These are phyloP conservation scores for Melinaea menophilus DNA, from an alignment of 2,888 invertebrate genomes.

Conservation along the genomic window DNA sequence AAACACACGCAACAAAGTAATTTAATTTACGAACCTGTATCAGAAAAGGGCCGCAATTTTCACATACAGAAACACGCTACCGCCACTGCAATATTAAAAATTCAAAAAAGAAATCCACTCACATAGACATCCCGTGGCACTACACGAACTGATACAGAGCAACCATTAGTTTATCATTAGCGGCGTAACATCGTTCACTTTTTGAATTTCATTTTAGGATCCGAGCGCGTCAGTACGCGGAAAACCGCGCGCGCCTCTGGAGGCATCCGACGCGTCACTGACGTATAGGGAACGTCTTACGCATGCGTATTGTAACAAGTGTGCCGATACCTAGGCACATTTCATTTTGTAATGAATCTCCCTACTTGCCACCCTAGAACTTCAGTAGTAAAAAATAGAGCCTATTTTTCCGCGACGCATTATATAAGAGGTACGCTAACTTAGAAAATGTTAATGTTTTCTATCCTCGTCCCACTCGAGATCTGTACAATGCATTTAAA, in stretches of 20 bases:
- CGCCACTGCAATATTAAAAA: slow-evolving; percentile 52
- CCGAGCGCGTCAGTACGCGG: slow-evolving; percentile 41
- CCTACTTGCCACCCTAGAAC: slow-evolving; percentile 31
- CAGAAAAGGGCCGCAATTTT: slow-evolving; percentile 35
- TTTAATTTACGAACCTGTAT: slow-evolving; percentile 63
- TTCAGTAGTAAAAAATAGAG: slow-evolving; percentile 29
- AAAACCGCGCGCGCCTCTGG: slow-evolving; percentile 48
- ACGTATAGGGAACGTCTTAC: slow-evolving; percentile 43
- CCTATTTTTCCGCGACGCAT: slow-evolving; percentile 28
- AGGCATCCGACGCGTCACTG: slow-evolving; percentile 53
- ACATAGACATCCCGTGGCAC: slow-evolving; percentile 24
- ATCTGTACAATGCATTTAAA: slow-evolving; percentile 47
- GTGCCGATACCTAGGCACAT: slow-evolving; percentile 44
- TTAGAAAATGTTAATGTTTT: slow-evolving; percentile 44
- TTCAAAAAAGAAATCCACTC: slow-evolving; percentile 42
- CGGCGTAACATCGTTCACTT: slow-evolving; percentile 38
- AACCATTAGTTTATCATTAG: slow-evolving; percentile 28
- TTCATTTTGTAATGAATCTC: slow-evolving; percentile 61
- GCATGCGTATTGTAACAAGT: slow-evolving; percentile 53
- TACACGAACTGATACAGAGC: slow-evolving; percentile 8
- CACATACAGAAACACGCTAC: slow-evolving; percentile 34
- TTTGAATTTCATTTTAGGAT: slow-evolving; percentile 59
- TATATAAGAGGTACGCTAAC: slow-evolving; percentile 47
- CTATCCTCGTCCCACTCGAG: slow-evolving; percentile 44
- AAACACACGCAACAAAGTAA: slow-evolving; percentile 61